These are phyloP conservation scores for Diaprepes abbreviatus DNA, from an alignment of 2,888 invertebrate genomes.

Conservation along the genomic window DNA sequence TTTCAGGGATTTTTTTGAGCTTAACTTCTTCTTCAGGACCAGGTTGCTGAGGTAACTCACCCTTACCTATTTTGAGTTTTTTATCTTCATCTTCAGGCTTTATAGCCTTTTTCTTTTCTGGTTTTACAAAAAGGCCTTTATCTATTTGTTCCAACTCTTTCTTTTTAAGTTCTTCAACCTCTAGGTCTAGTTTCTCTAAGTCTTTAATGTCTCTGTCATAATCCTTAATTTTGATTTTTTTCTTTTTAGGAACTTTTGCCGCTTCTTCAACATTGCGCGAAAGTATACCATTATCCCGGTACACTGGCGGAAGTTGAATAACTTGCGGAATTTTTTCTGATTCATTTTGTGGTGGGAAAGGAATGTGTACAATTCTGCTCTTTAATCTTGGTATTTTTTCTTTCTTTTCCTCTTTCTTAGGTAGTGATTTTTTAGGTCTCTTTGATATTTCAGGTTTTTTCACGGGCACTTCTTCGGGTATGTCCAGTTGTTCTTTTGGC, in stretches of 20 bases:
- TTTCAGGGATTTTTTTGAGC: conserved; percentile 68
- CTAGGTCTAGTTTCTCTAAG: conserved; percentile 67
- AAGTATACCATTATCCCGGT: conserved; percentile 67
- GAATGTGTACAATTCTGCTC: conserved; percentile 66
- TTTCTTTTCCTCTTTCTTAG: conserved; percentile 56
- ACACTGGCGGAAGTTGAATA: conserved; percentile 64
- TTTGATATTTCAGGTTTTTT: conserved; percentile 61
- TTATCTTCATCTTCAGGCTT: conserved; percentile 58
- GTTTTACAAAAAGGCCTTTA: conserved; percentile 62
- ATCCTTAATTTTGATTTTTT: conserved; percentile 65
- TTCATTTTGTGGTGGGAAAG: conserved; percentile 67
- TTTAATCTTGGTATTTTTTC: conserved; percentile 51
- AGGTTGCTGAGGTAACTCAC: conserved; percentile 67
- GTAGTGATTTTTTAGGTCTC: conserved; percentile 57
- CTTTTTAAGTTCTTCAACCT: conserved; percentile 64
- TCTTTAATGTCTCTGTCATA: conserved; percentile 63
- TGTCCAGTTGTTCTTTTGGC: neutral
- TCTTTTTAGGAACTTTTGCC: conserved; percentile 66
- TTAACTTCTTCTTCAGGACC: conserved; percentile 67
- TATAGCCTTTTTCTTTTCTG: conserved; percentile 59
- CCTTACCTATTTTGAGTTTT: conserved; percentile 66
- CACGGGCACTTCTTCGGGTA: conserved; percentile 44
- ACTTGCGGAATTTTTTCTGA: conserved; percentile 61
- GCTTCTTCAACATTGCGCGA: conserved; percentile 70
- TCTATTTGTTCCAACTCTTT: conserved; percentile 65